Evolutionary conservation across 2,888 invertebrate genomes (phyloP).

Genomic region (Litoditis marina): DNA sequence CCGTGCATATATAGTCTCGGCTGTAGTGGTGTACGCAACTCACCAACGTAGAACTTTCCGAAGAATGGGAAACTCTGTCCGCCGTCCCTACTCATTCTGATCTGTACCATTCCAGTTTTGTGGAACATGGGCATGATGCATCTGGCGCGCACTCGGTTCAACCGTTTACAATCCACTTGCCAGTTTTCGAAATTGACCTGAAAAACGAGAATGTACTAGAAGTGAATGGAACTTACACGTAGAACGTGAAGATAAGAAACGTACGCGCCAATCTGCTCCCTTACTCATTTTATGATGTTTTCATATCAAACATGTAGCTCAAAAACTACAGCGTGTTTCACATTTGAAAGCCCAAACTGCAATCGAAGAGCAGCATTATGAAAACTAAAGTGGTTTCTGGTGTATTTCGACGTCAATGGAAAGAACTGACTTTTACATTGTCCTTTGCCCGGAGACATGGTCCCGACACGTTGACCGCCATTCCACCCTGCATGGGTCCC

Average conservation of each 20-base stretch:
- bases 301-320: too few species aligned
- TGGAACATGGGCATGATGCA: conserved; percentile 60
- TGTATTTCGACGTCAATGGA: too few species aligned
- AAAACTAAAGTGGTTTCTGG: too few species aligned
- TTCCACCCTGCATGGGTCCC: conserved; percentile 94
- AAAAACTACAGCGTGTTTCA: too few species aligned
- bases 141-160: conserved; percentile 50
- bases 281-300: too few species aligned
- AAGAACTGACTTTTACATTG: conserved; percentile 69
- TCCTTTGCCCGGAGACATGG: conserved; percentile 81
- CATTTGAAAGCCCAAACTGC: too few species aligned
- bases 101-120: conserved; percentile 56
- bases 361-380: too few species aligned
- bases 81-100: conserved; percentile 58
- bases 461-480: conserved; percentile 90
- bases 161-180: conserved; percentile 44
- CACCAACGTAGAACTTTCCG: conserved; percentile 57
- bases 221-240: too few species aligned
- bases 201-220: neutral
- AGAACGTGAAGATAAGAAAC: too few species aligned
- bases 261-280: too few species aligned
- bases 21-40: too few species aligned
- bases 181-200: conserved; percentile 46
- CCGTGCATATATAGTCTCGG: too few species aligned
- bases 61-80: conserved; percentile 58